Base-by-base conservation (phyloP, 1,140 invertebrate genomes). In the Limonius californicus region DNA sequence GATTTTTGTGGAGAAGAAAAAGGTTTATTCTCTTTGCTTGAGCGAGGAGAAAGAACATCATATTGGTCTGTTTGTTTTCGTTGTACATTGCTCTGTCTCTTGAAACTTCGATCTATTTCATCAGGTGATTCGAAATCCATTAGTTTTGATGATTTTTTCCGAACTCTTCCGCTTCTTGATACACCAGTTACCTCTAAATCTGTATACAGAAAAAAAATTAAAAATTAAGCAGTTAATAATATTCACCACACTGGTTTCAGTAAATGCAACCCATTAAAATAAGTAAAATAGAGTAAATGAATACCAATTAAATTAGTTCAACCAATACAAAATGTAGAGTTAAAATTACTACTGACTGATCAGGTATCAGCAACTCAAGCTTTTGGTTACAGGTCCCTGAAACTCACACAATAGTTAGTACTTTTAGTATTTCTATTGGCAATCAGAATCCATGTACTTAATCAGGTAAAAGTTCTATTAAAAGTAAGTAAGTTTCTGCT, bases 121-220 rank as follows among this genome's bases (percentile, higher is more conserved):
- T 95, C 92, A 0, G 89, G 89, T 0, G 91, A 91, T 73, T 95
- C 92, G 79, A 94, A 95, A 76, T 95, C 94, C 75, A 94, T 89
- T 9, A 97, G 79, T 76, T 97, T 97, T 0, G 93, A 94, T 6
- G 94, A 96, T 76, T 97, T 97, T 78, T 97, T 97, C 39, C 93
- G 81, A 0, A 97, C 91, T 45, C 93, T 80, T 15, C 92, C 93
- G 70, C 92, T 94, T 55, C 91, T 81, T 2, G 92, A 94, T 18
- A 94, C 85, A 21, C 90, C 91, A 50, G 89, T 90, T 16, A 92
- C 88, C 79, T 91, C 89, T 71, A 91, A 80, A 80, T 90, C 88
- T 88, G 68, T 2, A 68, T 65, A 53, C 9, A 4, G 23, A 12
- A 12, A 39, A 32, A 12, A 12, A 12, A 12, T 39, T 39, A 39